phyloP scores from a whole-genome alignment of 2,888 invertebrate genomes.

The Tetramorium bicarinatum region DNA sequence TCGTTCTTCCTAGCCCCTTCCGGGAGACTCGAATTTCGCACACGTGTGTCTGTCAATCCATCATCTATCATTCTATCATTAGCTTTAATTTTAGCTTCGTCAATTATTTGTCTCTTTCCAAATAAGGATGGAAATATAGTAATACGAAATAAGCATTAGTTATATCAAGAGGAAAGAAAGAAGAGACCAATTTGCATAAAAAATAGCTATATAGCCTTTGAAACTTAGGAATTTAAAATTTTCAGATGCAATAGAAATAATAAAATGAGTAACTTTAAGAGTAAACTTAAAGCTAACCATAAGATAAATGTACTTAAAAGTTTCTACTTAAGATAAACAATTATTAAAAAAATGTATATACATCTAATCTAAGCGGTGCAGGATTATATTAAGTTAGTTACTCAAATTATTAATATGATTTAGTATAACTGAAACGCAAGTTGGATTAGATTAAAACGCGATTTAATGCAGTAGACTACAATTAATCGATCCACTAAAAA shows the following conservation, averaged over 20 bases:
- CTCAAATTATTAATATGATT: neutral
- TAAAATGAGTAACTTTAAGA: too few relatives aligned
- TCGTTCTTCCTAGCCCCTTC: neutral
- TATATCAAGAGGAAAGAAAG: neutral
- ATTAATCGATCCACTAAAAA: neutral
- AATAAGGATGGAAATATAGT: neutral
- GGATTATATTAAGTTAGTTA: neutral
- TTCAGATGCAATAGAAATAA: too few relatives aligned
- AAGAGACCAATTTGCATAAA: neutral
- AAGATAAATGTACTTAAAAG: too few relatives aligned
- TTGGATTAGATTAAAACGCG: neutral
- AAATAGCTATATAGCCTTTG: too few relatives aligned
- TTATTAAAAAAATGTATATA: too few relatives aligned
- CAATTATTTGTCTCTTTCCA: neutral
- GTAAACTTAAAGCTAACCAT: too few relatives aligned
- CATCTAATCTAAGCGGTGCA: neutral
- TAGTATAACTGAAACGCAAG: neutral
- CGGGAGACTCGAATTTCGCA: neutral
- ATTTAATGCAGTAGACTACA: neutral
- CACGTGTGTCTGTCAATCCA: neutral
- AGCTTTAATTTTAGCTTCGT: neutral
- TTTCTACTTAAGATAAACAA: too few relatives aligned
- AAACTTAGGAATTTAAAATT: too few relatives aligned
- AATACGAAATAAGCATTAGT: neutral
- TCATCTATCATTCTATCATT: neutral